Conservation (phyloP, 2,888 invertebrate species). For the Tetropium fuscum region DNA sequence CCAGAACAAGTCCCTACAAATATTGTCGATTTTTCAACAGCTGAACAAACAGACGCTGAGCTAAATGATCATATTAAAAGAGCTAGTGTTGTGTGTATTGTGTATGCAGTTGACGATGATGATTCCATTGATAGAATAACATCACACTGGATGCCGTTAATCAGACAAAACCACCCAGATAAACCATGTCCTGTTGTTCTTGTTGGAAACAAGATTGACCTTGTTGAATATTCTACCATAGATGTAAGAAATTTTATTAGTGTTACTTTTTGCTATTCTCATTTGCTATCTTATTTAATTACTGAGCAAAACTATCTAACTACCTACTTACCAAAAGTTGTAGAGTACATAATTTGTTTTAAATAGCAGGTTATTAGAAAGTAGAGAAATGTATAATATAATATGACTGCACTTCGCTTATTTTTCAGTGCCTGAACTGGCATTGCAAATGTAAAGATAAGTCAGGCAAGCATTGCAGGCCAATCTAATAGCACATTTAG, state of each 20-base stretch:
- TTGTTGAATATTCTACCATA: slow-evolving; percentile 91
- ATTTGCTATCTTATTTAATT: too few species aligned
- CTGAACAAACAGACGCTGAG: slow-evolving; percentile 89
- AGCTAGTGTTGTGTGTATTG: slow-evolving; percentile 97
- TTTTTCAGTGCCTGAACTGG: too few species aligned
- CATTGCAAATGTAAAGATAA: too few species aligned
- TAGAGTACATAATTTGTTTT: too few species aligned
- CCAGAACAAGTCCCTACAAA: slow-evolving; percentile 99
- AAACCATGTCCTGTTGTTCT: slow-evolving; percentile 90
- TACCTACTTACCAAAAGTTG: too few species aligned
- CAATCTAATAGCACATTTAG: too few species aligned
- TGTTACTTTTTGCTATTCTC: too few species aligned
- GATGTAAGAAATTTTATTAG: slow-evolving; percentile 83
- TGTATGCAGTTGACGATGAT: slow-evolving; percentile 96
- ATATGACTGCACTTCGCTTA: too few species aligned
- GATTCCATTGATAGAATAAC: slow-evolving; percentile 92
- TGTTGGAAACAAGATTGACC: slow-evolving; percentile 97
- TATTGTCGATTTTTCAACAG: slow-evolving; percentile 92
- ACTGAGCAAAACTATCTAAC: too few species aligned
- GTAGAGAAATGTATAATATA: too few species aligned
- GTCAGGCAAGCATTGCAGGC: too few species aligned
- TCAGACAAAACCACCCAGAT: slow-evolving; percentile 81
- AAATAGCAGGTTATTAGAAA: too few species aligned
- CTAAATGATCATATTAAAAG: slow-evolving; percentile 88
- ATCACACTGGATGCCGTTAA: slow-evolving; percentile 93